Conservation (phyloP, 2,888 invertebrate genomes). For the Stenolophus ochropezus region DNA sequence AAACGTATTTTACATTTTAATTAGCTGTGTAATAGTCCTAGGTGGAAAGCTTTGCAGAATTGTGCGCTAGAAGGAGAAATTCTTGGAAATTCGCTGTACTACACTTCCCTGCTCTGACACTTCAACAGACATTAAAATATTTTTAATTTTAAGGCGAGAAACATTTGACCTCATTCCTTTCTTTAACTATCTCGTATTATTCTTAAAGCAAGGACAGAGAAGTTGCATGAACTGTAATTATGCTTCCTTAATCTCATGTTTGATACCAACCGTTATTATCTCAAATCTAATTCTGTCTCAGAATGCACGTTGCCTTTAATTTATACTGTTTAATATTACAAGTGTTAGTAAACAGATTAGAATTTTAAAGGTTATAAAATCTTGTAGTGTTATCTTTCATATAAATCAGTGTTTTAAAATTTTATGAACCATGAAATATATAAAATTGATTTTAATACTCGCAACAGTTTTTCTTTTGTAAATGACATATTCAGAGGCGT, state of each 20-base stretch:
- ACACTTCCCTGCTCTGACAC: background rate
- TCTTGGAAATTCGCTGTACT: background rate
- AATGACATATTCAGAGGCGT: too few relatives aligned
- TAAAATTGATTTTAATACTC: too few relatives aligned
- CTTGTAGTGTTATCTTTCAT: too few relatives aligned
- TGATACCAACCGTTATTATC: too few relatives aligned
- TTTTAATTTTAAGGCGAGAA: slow-evolving; percentile 2
- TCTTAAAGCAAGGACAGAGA: background rate
- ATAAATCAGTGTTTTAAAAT: too few relatives aligned
- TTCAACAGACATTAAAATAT: background rate
- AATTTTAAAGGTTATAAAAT: too few relatives aligned
- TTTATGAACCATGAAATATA: too few relatives aligned
- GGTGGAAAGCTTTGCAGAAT: slow-evolving; percentile 16
- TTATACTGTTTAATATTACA: too few relatives aligned
- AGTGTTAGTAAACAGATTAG: too few relatives aligned
- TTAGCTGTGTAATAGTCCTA: slow-evolving; percentile 57
- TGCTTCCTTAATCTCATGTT: background rate
- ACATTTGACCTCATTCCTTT: slow-evolving; percentile 7
- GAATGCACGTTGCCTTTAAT: too few relatives aligned
- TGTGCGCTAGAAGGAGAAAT: slow-evolving; percentile 7
- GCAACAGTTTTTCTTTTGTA: too few relatives aligned
- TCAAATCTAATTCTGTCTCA: too few relatives aligned
- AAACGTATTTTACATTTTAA: slow-evolving; percentile 60
- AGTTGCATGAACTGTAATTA: background rate
- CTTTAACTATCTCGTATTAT: background rate